Evolutionary conservation across 2,113 vertebrate genomes (phyloP), one percentile per base, ranked within the genome.

Genomic region (Bagarius yarrelli): DNA sequence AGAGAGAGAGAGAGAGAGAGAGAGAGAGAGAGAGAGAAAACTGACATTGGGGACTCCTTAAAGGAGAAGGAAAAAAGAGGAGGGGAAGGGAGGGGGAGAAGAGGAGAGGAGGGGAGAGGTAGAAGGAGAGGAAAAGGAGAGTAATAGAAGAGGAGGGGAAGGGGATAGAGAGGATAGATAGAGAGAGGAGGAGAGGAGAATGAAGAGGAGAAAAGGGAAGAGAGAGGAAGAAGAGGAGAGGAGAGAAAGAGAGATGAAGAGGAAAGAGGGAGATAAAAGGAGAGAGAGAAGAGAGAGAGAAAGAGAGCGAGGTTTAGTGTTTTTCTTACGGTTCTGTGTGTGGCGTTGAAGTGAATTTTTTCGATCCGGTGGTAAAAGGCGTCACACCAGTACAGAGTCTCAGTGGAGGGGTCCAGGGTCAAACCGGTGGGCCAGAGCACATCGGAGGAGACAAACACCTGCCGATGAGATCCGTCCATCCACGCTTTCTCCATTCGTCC

Each of bases 371-470:
- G 94, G 74, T 95, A 95, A 86, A 95, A 95, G 86, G 95, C 95
- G 0, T 96, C 95, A 87, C 95, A 96, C 95, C 95, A 96, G 90
- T 95, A 96, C 2, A 96, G 87, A 36, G 92, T 88, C 32, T 75
- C 88, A 78, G 89, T 92, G 4, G 69, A 83, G 83, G 89, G 89
- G 87, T 96, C 95, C 87, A 96, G 85, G 78, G 95, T 94, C 86
- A 96, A 93, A 72, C 95, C 95, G 0, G 96, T 96, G 60, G 95
- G 95, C 95, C 95, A 96, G 2, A 96, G 90, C 93, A 96, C 95
- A 90, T 90, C 94, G 76, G 95, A 94, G 60, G 95, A 95, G 23
- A 96, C 94, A 85, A 96, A 96, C 79, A 93, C 90, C 88, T 95
- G 94, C 47, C 95, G 92, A 70, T 91, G 92, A 88, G 90, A 90